These are phyloP conservation scores for Megamerina dolium DNA, from an alignment of 2,888 invertebrate genomes.

Conservation along the genomic window DNA sequence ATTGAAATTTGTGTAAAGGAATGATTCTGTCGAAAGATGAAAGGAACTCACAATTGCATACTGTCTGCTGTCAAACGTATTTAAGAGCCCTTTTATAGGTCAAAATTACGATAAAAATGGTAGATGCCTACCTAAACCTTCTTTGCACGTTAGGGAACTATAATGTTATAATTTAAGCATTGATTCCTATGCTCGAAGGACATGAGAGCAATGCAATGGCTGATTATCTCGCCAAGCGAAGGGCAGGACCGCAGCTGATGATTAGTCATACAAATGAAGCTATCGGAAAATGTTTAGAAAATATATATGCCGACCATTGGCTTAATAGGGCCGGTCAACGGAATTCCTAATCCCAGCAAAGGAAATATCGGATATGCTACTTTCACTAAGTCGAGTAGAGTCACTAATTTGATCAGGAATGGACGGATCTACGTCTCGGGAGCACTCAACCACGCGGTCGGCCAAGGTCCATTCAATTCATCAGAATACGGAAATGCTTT, in stretches of 20 bases:
- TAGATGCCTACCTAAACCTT: too few species aligned
- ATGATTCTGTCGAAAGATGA: not conserved
- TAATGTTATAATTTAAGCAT: not conserved
- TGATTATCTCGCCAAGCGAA: not conserved
- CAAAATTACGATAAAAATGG: too few species aligned
- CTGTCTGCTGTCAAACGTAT: not conserved
- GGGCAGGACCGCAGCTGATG: not conserved
- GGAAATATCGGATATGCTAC: not conserved
- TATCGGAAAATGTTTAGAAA: not conserved
- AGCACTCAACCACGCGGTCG: too few species aligned
- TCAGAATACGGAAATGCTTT: too few species aligned
- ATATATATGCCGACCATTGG: not conserved
- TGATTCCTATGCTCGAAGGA: not conserved
- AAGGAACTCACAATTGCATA: not conserved
- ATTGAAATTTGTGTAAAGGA: not conserved
- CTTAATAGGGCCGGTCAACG: not conserved
- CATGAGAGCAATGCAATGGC: not conserved
- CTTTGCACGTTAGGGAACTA: not conserved
- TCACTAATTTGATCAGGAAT: too few species aligned
- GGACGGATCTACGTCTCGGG: too few species aligned
- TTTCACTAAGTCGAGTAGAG: not conserved
- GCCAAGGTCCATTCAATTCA: too few species aligned
- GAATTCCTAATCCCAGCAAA: not conserved
- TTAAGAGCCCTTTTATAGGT: not conserved
- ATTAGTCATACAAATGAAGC: not conserved